Evolutionary conservation across 1,140 invertebrate genomes (phyloP).

Genomic region (Lordiphosa clarofinis): DNA sequence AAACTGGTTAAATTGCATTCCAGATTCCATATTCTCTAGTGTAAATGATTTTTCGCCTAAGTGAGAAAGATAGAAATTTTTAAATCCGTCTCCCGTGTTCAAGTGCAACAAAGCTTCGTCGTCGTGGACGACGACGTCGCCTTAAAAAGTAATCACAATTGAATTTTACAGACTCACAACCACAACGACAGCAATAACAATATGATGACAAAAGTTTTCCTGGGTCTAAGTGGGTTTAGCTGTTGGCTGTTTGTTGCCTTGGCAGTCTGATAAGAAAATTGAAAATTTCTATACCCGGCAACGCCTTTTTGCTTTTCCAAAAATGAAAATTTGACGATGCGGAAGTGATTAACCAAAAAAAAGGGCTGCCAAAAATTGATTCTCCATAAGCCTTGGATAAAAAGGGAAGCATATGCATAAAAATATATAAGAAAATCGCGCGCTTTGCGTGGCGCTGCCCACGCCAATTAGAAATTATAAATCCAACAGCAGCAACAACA

Average conservation of each 20-base stretch:
- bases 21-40: too few species aligned
- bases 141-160: conserved; percentile 64
- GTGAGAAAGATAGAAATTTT: too few species aligned
- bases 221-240: conserved; percentile 3
- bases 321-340: conserved; percentile 33
- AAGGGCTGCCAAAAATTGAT: conserved; percentile 41
- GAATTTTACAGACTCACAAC: conserved; percentile 42
- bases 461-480: conserved; percentile 69
- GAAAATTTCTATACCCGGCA: conserved; percentile 13
- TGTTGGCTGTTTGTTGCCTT: conserved; percentile 15
- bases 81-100: conserved; percentile 21
- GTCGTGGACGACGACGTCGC: conserved; percentile 15
- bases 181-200: conserved; percentile 17
- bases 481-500: conserved; percentile 27
- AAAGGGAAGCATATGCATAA: neutral
- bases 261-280: conserved; percentile 36
- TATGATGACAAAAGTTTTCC: conserved; percentile 36
- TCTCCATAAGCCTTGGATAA: conserved; percentile 11
- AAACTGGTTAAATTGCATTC: too few species aligned
- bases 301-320: conserved; percentile 37
- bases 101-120: conserved; percentile 53
- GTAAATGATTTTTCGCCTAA: too few species aligned
- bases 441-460: conserved; percentile 40
- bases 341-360: conserved; percentile 51
- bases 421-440: conserved; percentile 28